Evolutionary conservation across 64 coral and sea anemone species (phyloP).

Genomic region (Trachythela sp.): DNA sequence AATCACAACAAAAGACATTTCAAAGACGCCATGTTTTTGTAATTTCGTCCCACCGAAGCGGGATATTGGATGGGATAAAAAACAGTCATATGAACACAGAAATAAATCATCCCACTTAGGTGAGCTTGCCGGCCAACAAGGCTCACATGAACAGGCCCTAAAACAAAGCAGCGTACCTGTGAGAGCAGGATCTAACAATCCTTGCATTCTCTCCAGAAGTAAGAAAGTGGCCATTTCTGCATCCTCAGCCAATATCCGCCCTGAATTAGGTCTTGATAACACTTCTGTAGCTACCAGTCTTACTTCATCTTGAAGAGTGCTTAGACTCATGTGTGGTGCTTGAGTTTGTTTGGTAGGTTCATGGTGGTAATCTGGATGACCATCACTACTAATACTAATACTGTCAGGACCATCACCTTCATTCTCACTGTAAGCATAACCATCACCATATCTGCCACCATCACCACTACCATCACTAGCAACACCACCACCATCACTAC

Average conservation of each 20-base stretch:
- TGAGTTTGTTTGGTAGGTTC: neutral
- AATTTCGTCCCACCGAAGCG: too few species aligned
- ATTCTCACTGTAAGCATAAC: neutral
- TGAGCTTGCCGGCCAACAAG: too few species aligned
- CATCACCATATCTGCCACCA: neutral
- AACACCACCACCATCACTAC: neutral
- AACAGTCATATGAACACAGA: too few species aligned
- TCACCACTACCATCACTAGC: neutral
- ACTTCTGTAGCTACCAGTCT: neutral
- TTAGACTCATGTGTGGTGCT: constrained; percentile 1
- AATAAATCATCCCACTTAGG: too few species aligned
- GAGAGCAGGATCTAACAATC: neutral
- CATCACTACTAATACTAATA: neutral
- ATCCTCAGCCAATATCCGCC: neutral
- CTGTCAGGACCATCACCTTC: neutral
- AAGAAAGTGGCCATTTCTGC: neutral
- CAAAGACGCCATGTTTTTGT: too few species aligned
- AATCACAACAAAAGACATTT: too few species aligned
- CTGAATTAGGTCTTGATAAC: neutral
- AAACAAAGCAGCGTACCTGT: neutral
- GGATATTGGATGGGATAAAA: too few species aligned
- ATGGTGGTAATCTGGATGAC: neutral
- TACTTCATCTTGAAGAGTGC: constrained; percentile 10
- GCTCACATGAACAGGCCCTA: too few species aligned
- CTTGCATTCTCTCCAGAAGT: neutral